These are phyloP conservation scores for Onchidella celtica DNA, from an alignment of 2,888 invertebrate species.

Conservation along the genomic window DNA sequence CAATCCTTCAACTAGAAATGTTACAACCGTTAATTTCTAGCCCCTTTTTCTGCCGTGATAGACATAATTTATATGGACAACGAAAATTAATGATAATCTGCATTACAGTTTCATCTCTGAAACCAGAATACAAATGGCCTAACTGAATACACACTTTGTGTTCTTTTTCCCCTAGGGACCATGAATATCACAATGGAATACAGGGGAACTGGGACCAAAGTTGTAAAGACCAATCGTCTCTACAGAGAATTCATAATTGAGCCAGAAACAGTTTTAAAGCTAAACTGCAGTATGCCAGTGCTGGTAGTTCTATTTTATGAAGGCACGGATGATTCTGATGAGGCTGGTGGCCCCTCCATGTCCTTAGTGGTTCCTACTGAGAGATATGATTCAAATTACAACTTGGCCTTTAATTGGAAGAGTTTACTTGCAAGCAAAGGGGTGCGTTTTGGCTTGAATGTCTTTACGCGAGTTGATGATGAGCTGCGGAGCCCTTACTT, in stretches of 20 bases:
- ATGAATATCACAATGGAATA: background rate
- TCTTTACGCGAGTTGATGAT: background rate
- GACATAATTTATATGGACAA: too few relatives aligned
- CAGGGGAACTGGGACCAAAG: background rate
- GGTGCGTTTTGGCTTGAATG: background rate
- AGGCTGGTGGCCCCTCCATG: background rate
- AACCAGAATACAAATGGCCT: too few relatives aligned
- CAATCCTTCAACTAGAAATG: too few relatives aligned
- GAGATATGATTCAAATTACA: conserved; percentile 11
- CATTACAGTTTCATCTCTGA: too few relatives aligned
- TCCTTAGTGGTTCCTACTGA: background rate
- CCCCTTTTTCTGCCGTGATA: too few relatives aligned
- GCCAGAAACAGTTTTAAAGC: background rate
- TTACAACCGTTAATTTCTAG: too few relatives aligned
- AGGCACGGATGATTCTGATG: background rate
- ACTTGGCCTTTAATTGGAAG: background rate
- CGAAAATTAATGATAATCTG: too few relatives aligned
- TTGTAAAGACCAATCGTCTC: background rate
- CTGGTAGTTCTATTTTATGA: conserved; percentile 4
- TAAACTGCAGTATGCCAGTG: background rate
- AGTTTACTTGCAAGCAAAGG: background rate
- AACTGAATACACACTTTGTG: too few relatives aligned
- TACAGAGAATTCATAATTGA: conserved; percentile 2
- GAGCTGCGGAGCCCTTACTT: background rate
- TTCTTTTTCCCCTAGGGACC: background rate